Evolutionary conservation across 92 coral and sea anemone species (phyloP).

Genomic region (Metridium senile): DNA sequence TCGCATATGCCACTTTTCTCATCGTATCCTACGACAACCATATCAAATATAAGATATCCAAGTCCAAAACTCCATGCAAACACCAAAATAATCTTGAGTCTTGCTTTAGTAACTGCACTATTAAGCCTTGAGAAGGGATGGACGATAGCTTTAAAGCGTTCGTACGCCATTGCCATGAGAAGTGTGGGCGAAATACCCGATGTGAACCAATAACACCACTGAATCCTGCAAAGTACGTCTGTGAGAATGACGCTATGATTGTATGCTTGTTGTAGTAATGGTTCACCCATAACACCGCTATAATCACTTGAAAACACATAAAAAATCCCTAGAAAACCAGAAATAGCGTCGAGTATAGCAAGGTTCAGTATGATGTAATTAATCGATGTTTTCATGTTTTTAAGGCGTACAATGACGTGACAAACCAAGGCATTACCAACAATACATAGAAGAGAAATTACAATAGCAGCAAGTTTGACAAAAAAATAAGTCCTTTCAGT

Average conservation of each 20-base stretch:
- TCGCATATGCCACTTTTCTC: background rate
- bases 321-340: too few species aligned
- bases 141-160: too few species aligned
- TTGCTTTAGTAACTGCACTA: too few species aligned
- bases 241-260: background rate
- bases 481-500: background rate
- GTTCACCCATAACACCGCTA: background rate
- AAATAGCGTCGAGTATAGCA: too few species aligned
- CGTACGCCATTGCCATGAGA: background rate
- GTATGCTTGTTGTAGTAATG: too few species aligned
- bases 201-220: background rate
- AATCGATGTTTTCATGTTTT: too few species aligned
- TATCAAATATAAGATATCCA: background rate
- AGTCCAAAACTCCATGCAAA: background rate
- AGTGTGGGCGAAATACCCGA: background rate
- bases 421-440: too few species aligned
- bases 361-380: too few species aligned
- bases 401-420: too few species aligned
- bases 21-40: background rate
- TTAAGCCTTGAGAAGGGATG: too few species aligned
- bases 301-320: background rate
- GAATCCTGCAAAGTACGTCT: constrained; percentile 11
- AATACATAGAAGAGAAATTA: too few species aligned
- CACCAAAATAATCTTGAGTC: background rate
- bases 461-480: too few species aligned